Base-by-base conservation (phyloP, 1,140 invertebrate genomes). In the Camponotus vicinus region DNA sequence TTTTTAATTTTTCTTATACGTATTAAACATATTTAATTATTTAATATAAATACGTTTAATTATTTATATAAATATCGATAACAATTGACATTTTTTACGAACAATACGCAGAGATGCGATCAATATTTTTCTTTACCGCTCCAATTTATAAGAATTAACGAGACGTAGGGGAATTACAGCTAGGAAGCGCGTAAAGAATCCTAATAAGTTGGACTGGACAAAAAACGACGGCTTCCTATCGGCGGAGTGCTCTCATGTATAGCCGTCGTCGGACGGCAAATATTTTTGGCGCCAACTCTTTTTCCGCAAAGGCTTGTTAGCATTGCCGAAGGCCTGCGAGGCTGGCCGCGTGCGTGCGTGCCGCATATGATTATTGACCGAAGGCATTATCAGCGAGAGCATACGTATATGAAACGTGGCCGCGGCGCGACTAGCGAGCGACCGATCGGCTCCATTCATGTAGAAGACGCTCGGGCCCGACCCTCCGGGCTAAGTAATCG, bases 251-350 rank as follows among this genome's bases (percentile, higher is more conserved):
- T 73, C 85, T 89, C 84, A 67, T 78, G 59, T 77, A 89, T 89
- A 89, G 73, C 87, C 76, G 86, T 78, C 89, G 89, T 85, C 86
- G 90, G 87, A 90, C 87, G 71, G 91, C 88, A 93, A 93, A 93
- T 93, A 91, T 93, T 93, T 93, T 93, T 92, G 93, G 92, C 92
- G 92, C 92, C 92, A 90, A 89, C 86, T 52, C 49, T 92, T 92
- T 92, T 92, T 91, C 89, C 88, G 88, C 90, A 90, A 90, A 91
- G 78, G 86, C 86, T 89, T 90, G 89, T 90, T 90, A 90, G 88
- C 88, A 90, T 90, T 88, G 86, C 70, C 86, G 89, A 90, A 90
- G 89, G 88, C 79, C 88, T 90, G 86, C 70, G 84, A 82, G 85
- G 9, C 49, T 64, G 75, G 49, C 82, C 70, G 78, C 87, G 86